These are phyloP conservation scores for Baryphthengus martii DNA, from an alignment of 2,113 vertebrate species.

Conservation along the genomic window DNA sequence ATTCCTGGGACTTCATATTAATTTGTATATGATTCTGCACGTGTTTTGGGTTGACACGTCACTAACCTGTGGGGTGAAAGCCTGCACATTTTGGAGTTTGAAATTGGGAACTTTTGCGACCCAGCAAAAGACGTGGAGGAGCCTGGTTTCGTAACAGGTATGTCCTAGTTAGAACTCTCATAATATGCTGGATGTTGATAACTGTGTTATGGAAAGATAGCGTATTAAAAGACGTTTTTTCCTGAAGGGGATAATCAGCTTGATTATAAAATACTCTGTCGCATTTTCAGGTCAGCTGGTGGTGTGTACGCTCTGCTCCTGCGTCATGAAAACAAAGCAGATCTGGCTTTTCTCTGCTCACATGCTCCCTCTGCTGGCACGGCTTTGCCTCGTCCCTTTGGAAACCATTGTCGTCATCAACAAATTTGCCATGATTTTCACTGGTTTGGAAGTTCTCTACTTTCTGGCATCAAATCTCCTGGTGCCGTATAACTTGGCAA, in stretches of 20 bases:
- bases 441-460: constrained; percentile 95
- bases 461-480: constrained; percentile 94
- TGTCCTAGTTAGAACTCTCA: constrained; percentile 1
- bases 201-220: not conserved
- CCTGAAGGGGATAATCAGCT: constrained; percentile 36
- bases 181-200: not conserved
- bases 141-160: not conserved
- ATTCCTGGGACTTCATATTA: not conserved
- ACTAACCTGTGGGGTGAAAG: not conserved
- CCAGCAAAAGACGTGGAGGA: not conserved
- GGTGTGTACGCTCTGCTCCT: constrained; percentile 95
- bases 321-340: constrained; percentile 98
- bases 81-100: fast-evolving
- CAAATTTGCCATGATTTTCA: constrained; percentile 98
- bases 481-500: constrained; percentile 95
- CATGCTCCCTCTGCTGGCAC: constrained; percentile 93
- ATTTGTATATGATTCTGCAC: not conserved
- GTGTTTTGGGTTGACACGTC: not conserved
- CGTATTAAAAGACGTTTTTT: not conserved
- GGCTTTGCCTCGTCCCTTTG: constrained; percentile 93
- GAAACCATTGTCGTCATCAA: constrained; percentile 97
- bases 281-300: constrained; percentile 88
- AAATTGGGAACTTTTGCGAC: not conserved
- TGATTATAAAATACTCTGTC: constrained; percentile 23
- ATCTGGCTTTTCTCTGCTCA: constrained; percentile 99